These are phyloP conservation scores for Mungos mungo DNA, from an alignment of 2,113 vertebrate genomes.

Conservation along the genomic window DNA sequence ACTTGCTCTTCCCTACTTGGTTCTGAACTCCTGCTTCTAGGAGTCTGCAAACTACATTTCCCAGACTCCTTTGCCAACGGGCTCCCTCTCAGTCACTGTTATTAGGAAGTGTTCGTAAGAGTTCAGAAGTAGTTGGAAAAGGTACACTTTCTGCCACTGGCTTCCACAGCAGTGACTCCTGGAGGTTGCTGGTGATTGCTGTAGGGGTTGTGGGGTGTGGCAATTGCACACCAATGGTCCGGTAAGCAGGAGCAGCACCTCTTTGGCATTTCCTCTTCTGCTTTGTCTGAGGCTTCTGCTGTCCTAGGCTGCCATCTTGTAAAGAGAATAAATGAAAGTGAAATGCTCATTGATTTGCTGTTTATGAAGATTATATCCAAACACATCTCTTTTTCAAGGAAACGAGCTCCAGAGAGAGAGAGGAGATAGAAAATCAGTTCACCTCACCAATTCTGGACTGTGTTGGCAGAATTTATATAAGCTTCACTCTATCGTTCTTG, in stretches of 20 bases:
- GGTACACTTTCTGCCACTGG: background rate
- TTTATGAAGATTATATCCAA: slow-evolving; percentile 55
- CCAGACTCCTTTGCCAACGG: background rate
- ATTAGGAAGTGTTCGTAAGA: background rate
- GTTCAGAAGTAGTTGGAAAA: background rate
- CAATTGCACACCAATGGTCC: background rate
- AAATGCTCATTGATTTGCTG: slow-evolving; percentile 51
- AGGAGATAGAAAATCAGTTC: slow-evolving; percentile 73
- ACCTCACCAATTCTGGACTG: slow-evolving; percentile 20
- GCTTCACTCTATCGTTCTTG: slow-evolving; percentile 12
- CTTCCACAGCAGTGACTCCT: background rate
- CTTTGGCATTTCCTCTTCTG: background rate
- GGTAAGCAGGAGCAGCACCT: background rate
- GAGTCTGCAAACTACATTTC: background rate
- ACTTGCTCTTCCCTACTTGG: background rate
- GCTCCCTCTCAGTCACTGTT: background rate
- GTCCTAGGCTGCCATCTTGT: slow-evolving; percentile 22
- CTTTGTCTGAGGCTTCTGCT: background rate
- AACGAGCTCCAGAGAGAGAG: slow-evolving; percentile 61
- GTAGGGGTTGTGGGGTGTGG: background rate
- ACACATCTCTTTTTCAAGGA: slow-evolving; percentile 64
- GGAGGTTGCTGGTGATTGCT: background rate
- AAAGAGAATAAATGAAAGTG: background rate
- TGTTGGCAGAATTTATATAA: slow-evolving; percentile 67
- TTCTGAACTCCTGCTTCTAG: background rate